A percentile compares a stretch with the other conserved stretches of the same genome.
These are phyloP conservation scores for Myoxocephalus aenaeus DNA, from an alignment of 2,797 vertebrate species.

Conservation along the genomic window DNA sequence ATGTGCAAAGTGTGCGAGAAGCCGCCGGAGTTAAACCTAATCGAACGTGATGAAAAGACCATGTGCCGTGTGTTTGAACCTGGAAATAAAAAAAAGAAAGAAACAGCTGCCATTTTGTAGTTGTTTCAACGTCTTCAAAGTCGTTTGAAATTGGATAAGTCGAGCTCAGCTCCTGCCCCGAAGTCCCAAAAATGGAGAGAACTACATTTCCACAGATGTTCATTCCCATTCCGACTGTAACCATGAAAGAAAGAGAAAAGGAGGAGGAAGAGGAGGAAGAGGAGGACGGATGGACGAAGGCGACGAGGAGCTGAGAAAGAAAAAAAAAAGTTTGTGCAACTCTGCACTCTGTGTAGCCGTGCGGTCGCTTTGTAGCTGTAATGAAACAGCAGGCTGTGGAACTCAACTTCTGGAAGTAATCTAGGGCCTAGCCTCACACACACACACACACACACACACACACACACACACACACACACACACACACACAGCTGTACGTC, in stretches of 20 bases:
- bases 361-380: slow-evolving; percentile 79
- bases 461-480: slow-evolving; percentile 29
- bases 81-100: not conserved
- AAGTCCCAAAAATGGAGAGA: slow-evolving; percentile 55
- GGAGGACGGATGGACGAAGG: slow-evolving; percentile 32
- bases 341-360: slow-evolving; percentile 73
- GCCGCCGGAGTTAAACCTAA: not conserved
- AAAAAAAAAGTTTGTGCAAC: slow-evolving; percentile 67
- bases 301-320: not conserved
- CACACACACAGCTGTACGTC: slow-evolving; percentile 53
- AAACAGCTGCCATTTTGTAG: slow-evolving; percentile 11
- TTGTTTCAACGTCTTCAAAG: slow-evolving; percentile 43
- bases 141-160: slow-evolving; percentile 59
- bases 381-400: slow-evolving; percentile 77
- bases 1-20: slow-evolving; percentile 10
- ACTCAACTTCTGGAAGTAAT: slow-evolving; percentile 80
- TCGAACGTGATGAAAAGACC: slow-evolving; percentile 8
- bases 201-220: slow-evolving; percentile 63
- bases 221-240: slow-evolving; percentile 66
- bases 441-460: slow-evolving; percentile 46
- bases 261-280: not conserved
- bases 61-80: slow-evolving; percentile 4
- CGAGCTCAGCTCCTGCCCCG: slow-evolving; percentile 16
- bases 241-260: slow-evolving; percentile 53
- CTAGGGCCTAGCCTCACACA: slow-evolving; percentile 52